phyloP scores from a whole-genome alignment of 2,797 vertebrate genomes.

The Neosalanx taihuensis region DNA sequence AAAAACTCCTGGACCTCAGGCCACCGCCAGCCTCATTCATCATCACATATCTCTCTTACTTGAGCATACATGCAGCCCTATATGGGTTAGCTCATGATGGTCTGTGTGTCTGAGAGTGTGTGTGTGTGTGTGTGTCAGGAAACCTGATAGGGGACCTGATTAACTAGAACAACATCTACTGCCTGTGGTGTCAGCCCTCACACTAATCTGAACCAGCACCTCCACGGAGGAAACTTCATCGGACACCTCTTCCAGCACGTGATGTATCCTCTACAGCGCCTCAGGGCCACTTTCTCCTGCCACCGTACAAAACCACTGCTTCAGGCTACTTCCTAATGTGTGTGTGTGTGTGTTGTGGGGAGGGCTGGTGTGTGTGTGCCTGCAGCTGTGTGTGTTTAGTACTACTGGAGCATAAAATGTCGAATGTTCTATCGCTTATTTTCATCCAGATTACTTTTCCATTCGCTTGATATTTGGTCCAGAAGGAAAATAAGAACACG shows the following conservation, averaged over 20 bases:
- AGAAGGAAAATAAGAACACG: neutral
- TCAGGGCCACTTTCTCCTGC: neutral
- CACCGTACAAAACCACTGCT: neutral
- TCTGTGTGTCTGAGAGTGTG: neutral
- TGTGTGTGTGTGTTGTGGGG: conserved; percentile 4
- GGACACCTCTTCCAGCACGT: conserved; percentile 1
- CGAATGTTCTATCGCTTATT: neutral
- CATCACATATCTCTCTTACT: conserved; percentile 29
- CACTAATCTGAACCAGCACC: conserved; percentile 15
- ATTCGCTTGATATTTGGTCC: neutral
- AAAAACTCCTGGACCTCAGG: conserved; percentile 20
- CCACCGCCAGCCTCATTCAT: conserved; percentile 41
- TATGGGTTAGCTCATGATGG: neutral
- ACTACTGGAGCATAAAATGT: neutral
- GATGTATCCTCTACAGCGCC: neutral
- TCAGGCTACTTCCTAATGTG: neutral
- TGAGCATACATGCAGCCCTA: neutral
- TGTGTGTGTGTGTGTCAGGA: conserved; percentile 8
- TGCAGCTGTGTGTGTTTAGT: neutral
- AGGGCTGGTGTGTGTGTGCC: neutral
- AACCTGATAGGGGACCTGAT: conserved; percentile 8
- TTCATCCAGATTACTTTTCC: neutral
- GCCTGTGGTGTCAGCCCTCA: neutral
- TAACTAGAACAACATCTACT: neutral
- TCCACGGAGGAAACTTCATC: conserved; percentile 5